These are phyloP conservation scores for Metopia argyrocephala DNA, from an alignment of 2,888 invertebrate genomes.

Conservation along the genomic window DNA sequence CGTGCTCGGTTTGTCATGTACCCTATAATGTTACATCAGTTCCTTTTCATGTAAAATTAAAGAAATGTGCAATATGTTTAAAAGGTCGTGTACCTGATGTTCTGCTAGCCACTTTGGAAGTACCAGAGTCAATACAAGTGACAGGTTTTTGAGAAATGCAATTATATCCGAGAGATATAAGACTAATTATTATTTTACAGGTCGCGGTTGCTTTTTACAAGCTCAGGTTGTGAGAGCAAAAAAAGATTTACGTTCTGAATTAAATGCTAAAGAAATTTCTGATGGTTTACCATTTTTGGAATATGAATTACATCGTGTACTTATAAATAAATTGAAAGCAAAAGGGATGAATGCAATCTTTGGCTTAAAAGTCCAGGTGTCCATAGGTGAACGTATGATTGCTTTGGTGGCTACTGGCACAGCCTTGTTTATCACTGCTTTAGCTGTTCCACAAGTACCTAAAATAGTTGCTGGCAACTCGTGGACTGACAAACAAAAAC, in stretches of 20 bases:
- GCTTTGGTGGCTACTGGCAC: conserved; percentile 94
- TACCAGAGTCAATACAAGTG: conserved; percentile 86
- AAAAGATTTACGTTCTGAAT: conserved; percentile 88
- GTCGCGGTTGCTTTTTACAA: conserved; percentile 84
- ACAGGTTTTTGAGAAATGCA: conserved; percentile 77
- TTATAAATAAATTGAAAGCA: conserved; percentile 93
- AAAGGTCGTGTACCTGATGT: conserved; percentile 94
- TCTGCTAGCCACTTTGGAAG: conserved; percentile 91
- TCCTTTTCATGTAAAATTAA: conserved; percentile 86
- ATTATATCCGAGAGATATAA: background rate
- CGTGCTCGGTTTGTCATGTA: conserved; percentile 84
- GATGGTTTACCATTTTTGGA: conserved; percentile 97
- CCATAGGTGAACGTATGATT: conserved; percentile 92
- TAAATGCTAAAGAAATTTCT: conserved; percentile 95
- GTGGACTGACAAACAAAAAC: conserved; percentile 83
- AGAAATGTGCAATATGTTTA: conserved; percentile 86
- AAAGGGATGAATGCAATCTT: conserved; percentile 97
- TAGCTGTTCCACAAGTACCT: conserved; percentile 88
- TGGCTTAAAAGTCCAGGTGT: conserved; percentile 88
- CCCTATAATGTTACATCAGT: conserved; percentile 88
- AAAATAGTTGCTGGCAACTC: conserved; percentile 84
- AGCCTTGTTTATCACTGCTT: conserved; percentile 87
- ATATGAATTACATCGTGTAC: conserved; percentile 94
- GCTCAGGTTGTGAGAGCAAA: conserved; percentile 88
- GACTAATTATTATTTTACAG: conserved; percentile 49